phyloP scores from a whole-genome alignment of 2,113 vertebrate species.

The Cyanoderma ruficeps region DNA sequence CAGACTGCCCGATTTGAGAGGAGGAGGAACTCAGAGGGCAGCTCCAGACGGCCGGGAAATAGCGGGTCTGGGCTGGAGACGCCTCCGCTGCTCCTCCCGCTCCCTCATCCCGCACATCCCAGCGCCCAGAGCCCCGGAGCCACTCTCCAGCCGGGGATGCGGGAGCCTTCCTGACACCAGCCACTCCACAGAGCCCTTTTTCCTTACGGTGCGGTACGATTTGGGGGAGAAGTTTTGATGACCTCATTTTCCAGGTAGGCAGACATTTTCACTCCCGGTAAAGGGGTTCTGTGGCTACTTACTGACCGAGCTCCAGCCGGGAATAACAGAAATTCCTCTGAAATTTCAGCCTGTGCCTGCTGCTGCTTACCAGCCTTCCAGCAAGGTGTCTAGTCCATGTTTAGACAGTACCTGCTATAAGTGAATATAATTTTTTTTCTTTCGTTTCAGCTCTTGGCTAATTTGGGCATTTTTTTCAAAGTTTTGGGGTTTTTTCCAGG shows the following conservation, averaged over 20 bases:
- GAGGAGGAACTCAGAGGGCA: conserved; percentile 27
- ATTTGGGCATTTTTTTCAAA: not conserved
- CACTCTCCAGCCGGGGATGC: not conserved
- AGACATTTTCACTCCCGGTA: not conserved
- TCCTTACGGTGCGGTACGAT: not conserved
- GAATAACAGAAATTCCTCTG: not conserved
- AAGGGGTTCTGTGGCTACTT: fast-evolving
- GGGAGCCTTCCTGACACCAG: not conserved
- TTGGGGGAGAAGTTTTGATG: not conserved
- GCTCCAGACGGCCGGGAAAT: not conserved
- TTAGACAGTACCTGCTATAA: not conserved
- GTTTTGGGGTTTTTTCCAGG: not conserved
- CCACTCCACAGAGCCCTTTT: not conserved
- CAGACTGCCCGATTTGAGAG: not conserved
- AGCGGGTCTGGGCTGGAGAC: not conserved
- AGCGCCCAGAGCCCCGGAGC: not conserved
- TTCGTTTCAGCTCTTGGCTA: not conserved
- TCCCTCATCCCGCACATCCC: not conserved
- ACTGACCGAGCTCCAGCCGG: fast-evolving
- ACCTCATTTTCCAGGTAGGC: conserved; percentile 51
- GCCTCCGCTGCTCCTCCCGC: not conserved
- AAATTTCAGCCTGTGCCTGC: not conserved
- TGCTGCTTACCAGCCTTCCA: not conserved
- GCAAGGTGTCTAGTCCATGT: fast-evolving
- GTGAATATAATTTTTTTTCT: not conserved